A percentile compares a stretch with the other conserved stretches of the same genome.
These are phyloP conservation scores for Pachycephus smyrnensis DNA, from an alignment of 2,888 invertebrate species.

Conservation along the genomic window DNA sequence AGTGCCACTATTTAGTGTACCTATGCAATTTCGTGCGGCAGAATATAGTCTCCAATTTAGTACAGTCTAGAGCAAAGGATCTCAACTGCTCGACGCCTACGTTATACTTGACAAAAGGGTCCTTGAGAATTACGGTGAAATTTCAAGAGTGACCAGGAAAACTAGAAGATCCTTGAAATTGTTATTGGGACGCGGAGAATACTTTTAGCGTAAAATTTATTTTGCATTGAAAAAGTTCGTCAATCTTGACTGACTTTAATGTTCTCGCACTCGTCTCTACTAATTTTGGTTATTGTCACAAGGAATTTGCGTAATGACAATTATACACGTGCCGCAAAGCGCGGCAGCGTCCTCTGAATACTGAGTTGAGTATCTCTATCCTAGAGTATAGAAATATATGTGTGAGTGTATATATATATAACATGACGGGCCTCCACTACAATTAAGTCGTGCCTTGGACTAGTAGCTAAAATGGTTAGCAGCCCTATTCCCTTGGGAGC, in stretches of 20 bases:
- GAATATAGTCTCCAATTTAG: constrained; percentile 37
- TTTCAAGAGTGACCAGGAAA: not conserved
- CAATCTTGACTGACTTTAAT: not conserved
- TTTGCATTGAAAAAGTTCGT: not conserved
- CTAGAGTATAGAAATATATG: not conserved
- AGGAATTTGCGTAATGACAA: constrained; percentile 17
- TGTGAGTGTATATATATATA: not conserved
- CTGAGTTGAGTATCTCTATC: not conserved
- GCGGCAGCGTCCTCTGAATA: not conserved
- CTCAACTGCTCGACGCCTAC: constrained; percentile 25
- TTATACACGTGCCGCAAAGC: not conserved
- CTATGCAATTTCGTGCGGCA: constrained; percentile 41
- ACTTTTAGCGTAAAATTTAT: not conserved
- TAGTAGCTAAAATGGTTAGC: not conserved
- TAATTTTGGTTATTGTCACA: not conserved
- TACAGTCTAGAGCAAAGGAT: constrained; percentile 29
- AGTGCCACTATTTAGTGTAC: constrained; percentile 47
- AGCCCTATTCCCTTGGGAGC: not conserved
- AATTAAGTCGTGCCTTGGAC: constrained; percentile 5
- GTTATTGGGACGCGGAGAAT: not conserved
- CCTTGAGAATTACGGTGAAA: not conserved
- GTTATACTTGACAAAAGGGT: not conserved
- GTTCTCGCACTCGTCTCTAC: not conserved
- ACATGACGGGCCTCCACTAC: not conserved
- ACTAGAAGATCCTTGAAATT: not conserved